Evolutionary conservation across 64 coral and sea anemone genomes (phyloP), one percentile per base, ranked within the genome.

Genomic region (Montipora sp.): DNA sequence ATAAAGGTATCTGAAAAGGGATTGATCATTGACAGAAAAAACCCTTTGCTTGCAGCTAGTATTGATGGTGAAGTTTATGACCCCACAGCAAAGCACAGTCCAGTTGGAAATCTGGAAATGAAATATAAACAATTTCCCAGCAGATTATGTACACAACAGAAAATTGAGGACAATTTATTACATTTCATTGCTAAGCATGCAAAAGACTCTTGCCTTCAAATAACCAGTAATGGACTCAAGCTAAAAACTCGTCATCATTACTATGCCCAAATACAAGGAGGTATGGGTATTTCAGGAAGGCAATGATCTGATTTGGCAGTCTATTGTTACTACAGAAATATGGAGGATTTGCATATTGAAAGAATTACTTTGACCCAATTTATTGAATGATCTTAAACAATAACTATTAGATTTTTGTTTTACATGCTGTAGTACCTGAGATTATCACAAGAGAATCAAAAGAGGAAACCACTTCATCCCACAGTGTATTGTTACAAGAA

Each of bases 201-300:
- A 69, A 69, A 69, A 69, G 66, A 69, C 66, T 83, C 87, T 59
- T 89, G 11, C 77, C 73, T 89, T 77, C 70, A 89, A 65, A 89
- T 89, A 51, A 89, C 53, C 53, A 57, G 53, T 57, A 57, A 57
- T 57, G 53, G 53, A 57, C 53, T 57, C 53, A 57, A 57, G 53
- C 53, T 88, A 15, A 88, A 88, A 88, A 88, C 78, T 43, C 78
- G 78, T 43, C 78, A 51, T 80, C 78, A 80, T 51, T 80, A 80
- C 48, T 80, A 80, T 80, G 78, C 78, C 47, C 78, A 80, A 46
- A 48, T 80, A 80, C 78, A 80, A 80, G 78, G 78, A 47, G 78
- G 36, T 48, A 51, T 80, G 27, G 78, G 78, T 80, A 48, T 80
- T 48, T 45, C 78, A 19, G 27, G 27, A 27, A 27, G 27, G 27